Evolutionary conservation across 2,797 vertebrate genomes (phyloP).

Genomic region (Melanogrammus aeglefinus): DNA sequence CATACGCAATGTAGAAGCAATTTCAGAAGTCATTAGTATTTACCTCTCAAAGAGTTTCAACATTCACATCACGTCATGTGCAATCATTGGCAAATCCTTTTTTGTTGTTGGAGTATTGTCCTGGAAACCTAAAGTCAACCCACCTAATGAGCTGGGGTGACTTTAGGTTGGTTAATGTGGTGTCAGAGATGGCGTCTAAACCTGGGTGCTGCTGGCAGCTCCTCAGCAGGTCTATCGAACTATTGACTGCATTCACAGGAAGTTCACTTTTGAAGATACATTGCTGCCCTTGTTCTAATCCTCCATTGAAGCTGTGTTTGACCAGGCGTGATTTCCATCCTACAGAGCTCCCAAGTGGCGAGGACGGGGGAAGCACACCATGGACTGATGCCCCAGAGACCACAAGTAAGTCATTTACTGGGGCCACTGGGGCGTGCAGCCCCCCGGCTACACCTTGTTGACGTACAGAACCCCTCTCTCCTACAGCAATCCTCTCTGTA

Average conservation of each 20-base stretch:
- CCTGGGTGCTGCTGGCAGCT: background rate
- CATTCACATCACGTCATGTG: background rate
- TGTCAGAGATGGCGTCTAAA: background rate
- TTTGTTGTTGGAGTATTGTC: background rate
- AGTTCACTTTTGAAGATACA: background rate
- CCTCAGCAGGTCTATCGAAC: too few relatives aligned
- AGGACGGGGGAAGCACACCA: slow-evolving; percentile 75
- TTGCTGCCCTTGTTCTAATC: background rate
- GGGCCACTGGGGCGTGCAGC: background rate
- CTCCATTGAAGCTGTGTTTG: background rate
- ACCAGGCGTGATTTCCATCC: background rate
- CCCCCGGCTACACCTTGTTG: background rate
- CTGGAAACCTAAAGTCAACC: background rate
- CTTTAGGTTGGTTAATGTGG: background rate
- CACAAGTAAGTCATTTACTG: slow-evolving; percentile 63
- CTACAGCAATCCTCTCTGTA: background rate
- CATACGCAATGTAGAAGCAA: background rate
- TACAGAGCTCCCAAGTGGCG: slow-evolving; percentile 72
- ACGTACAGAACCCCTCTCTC: background rate
- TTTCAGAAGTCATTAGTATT: background rate
- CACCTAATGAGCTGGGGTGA: too few relatives aligned
- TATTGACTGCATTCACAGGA: background rate
- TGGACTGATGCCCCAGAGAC: slow-evolving; percentile 45
- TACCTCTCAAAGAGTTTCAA: background rate
- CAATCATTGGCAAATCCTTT: background rate